Evolutionary conservation across 2,113 vertebrate genomes (phyloP), one percentile per base, ranked within the genome.

Genomic region (Pteronura brasiliensis): DNA sequence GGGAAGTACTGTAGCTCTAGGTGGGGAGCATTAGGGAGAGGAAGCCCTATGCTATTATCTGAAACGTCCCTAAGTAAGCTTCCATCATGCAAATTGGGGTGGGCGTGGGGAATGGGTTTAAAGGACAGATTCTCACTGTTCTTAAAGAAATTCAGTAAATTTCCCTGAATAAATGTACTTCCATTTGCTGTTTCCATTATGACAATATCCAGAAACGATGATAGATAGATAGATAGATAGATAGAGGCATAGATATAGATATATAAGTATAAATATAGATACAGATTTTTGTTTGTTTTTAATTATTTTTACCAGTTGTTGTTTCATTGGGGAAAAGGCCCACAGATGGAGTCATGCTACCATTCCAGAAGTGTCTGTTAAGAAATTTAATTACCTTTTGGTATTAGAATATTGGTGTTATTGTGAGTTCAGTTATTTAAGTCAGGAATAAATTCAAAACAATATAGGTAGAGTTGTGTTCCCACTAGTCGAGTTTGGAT

Each of bases 21-120:
- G 4, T 39, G 25, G 76, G 36, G 39, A 27, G 23, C 14, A 1
- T 5, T 34, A 18, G 25, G n/a, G 12, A 23, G 18, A 34, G 29
- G 34, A 3, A 42, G 3, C 2, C 69, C 25, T 21, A 4, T 5
- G 6, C 44, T 47, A 49, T 44, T 36, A 0, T 10, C 6, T 79
- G 7, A 13, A 36, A 23, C 23, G 3, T 85, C 14, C 34, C 44
- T 14, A 12, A 36, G 17, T 3, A 67, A 71, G 42, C 7, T 76
- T 36, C 34, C 31, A 18, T 76, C 76, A 7, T 3, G 44, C 17
- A 20, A 59, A 74, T 15, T 44, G 36, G 27, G 6, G 3, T 7
- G 2, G 4, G 2, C 3, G 14, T 47, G 27, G 42, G 27, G 42
- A 47, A 18, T 7, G 18, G 23, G 14, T 36, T 74, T 14, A 31